Evolutionary conservation across 2,797 vertebrate genomes (phyloP), one percentile per base, ranked within the genome.

Genomic region (Delichon dasypus): DNA sequence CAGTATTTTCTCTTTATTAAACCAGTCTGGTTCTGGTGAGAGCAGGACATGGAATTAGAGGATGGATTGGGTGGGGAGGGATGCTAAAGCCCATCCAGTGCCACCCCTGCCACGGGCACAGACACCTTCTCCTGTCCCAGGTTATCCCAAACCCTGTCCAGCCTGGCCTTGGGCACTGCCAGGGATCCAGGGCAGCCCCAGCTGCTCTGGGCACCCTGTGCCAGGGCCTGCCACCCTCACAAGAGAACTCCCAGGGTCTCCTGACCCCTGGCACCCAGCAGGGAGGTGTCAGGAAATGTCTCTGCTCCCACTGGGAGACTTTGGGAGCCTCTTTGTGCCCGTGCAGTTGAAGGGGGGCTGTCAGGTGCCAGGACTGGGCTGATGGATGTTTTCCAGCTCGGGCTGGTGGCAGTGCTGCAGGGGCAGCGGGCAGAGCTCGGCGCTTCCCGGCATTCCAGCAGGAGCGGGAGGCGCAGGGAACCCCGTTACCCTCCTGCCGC

Each of bases 321-420:
- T 42, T 4, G 8, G 65, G 7, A 40, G 9, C 20, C 73, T 25
- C 34, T 77, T 5, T 21, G 55, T 70, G 47, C 13, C 32, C 2
- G 4, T 27, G 54, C 1, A 6, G 32, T 3, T 23, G 32, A 1
- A 27, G 27, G n/a, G 54, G 5, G 10, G 36, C 3, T 64, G 66
- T 11, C 23, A 38, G 4, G 3, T 11, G 66, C 18, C 5, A 27
- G 34, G 20, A 19, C 0, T 44, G 74, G 50, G 32, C 66, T 22
- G 10, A 1, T 19, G 5, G 0, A 0, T 34, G 61, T 40, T 54
- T 30, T 5, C 13, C 5, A 0, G 20, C 48, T 21, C 0, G 7
- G 19, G 15, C 4, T 7, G 55, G n/a, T 34, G 20, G 54, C 16
- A 27, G 22, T 16, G 27, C 53, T 29, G 22, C 4, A 40, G 34